These are phyloP conservation scores for Anoplolepis gracilipes DNA, from an alignment of 1,140 invertebrate genomes.

Conservation along the genomic window DNA sequence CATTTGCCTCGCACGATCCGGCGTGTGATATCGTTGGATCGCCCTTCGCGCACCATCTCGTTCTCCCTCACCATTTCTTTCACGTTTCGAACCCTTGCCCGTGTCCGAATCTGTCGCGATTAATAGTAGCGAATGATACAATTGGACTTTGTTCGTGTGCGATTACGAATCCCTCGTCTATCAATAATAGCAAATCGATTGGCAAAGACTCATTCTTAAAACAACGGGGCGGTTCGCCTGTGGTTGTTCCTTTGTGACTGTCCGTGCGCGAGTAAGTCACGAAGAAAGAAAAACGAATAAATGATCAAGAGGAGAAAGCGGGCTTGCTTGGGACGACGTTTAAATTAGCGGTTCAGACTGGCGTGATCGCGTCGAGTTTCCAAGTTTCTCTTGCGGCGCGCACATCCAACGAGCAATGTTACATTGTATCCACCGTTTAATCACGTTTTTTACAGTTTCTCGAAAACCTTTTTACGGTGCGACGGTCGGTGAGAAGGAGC, in stretches of 20 bases:
- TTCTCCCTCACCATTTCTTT: conserved; percentile 7
- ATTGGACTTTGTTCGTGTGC: conserved; percentile 28
- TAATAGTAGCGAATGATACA: conserved; percentile 42
- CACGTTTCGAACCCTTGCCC: not conserved
- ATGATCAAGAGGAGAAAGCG: conserved; percentile 57
- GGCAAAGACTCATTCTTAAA: not conserved
- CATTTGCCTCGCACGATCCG: conserved; percentile 54
- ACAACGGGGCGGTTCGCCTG: not conserved
- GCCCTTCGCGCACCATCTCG: not conserved
- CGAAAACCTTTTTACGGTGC: conserved; percentile 64
- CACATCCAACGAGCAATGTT: conserved; percentile 56
- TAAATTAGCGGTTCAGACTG: conserved; percentile 64
- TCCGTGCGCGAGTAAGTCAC: conserved; percentile 1
- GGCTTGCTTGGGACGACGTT: conserved; percentile 55
- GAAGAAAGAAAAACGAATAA: conserved; percentile 47
- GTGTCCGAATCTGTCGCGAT: not conserved
- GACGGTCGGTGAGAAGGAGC: not conserved
- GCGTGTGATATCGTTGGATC: conserved; percentile 12
- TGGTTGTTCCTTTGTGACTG: conserved; percentile 16
- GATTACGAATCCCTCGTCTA: conserved; percentile 18
- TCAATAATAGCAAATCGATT: not conserved
- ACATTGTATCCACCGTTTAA: conserved; percentile 69
- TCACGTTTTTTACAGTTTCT: conserved; percentile 70
- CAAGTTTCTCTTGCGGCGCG: conserved; percentile 60
- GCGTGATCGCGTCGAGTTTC: conserved; percentile 34